phyloP scores from a whole-genome alignment of 2,113 vertebrate genomes.

The Catharus bicknelli region DNA sequence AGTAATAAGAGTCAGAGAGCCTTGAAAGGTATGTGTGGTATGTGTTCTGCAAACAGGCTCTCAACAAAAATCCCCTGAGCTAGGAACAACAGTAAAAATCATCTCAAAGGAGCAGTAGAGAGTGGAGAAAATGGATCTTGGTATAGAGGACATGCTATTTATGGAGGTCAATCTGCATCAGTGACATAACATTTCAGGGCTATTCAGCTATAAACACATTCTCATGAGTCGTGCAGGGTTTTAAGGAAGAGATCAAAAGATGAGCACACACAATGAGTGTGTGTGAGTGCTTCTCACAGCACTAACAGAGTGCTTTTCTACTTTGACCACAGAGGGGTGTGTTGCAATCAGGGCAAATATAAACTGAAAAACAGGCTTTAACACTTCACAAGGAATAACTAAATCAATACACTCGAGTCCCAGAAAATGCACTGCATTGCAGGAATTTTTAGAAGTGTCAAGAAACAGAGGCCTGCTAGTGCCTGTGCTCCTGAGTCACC shows the following conservation, averaged over 20 bases:
- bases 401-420: background rate
- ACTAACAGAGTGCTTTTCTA: constrained; percentile 15
- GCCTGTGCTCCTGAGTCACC: background rate
- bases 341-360: background rate
- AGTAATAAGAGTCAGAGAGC: constrained; percentile 50
- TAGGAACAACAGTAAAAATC: constrained; percentile 49
- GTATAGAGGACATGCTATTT: constrained; percentile 50
- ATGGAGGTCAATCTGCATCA: constrained; percentile 57
- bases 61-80: constrained; percentile 43
- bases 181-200: constrained; percentile 25
- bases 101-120: constrained; percentile 52
- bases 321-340: background rate
- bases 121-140: constrained; percentile 41
- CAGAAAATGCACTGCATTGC: background rate
- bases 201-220: constrained; percentile 42
- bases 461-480: background rate
- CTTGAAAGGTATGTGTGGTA: constrained; percentile 49
- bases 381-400: background rate
- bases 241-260: constrained; percentile 50
- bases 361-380: constrained; percentile 27
- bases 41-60: constrained; percentile 49
- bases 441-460: background rate
- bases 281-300: background rate
- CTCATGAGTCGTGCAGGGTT: background rate
- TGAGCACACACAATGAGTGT: background rate